These are phyloP conservation scores for Chlamydotis undulata DNA, from an alignment of 2,113 vertebrate species.

Conservation along the genomic window DNA sequence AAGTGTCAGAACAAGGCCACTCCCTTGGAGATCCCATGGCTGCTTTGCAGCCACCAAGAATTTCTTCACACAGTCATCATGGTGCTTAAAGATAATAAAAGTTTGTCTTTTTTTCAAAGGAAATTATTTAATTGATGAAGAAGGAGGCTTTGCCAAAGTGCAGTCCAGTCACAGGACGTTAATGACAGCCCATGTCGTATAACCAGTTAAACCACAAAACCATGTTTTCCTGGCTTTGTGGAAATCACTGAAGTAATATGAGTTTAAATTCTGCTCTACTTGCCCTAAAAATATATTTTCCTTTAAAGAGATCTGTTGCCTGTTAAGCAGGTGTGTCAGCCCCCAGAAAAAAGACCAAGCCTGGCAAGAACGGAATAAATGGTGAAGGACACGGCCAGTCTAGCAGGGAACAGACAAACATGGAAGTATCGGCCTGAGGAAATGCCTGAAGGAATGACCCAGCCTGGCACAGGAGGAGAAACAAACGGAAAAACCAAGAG, in stretches of 20 bases:
- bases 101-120: not conserved
- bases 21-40: not conserved
- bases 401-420: not conserved
- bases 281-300: not conserved
- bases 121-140: not conserved
- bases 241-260: not conserved
- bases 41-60: not conserved
- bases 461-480: not conserved
- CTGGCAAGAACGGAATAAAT: accelerated
- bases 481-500: not conserved
- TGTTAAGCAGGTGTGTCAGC: not conserved
- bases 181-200: accelerated
- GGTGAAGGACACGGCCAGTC: not conserved
- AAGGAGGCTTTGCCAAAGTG: not conserved
- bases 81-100: not conserved
- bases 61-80: not conserved
- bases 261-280: not conserved
- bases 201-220: not conserved
- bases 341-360: not conserved
- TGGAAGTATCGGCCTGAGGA: not conserved
- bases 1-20: not conserved
- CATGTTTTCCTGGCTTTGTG: not conserved
- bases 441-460: not conserved
- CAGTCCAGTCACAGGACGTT: not conserved
- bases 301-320: not conserved